A percentile compares a stretch with the other conserved stretches of the same genome.
Evolutionary conservation across 2,888 invertebrate species (phyloP).

Genomic region (Dascillus cervinus): DNA sequence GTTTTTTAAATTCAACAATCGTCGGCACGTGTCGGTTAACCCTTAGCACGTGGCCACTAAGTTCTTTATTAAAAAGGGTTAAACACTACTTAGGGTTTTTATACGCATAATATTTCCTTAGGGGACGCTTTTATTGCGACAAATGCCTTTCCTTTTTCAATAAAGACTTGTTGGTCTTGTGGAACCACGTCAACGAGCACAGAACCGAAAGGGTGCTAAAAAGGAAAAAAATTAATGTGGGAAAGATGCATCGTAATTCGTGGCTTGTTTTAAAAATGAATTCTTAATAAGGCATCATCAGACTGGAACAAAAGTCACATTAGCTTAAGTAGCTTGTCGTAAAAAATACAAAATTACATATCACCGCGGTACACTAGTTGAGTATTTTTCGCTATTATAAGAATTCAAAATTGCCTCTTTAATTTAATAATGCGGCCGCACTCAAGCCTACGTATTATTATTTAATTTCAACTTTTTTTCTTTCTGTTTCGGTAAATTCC

Average conservation of each 20-base stretch:
- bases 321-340: conserved; percentile 19
- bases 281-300: too few species aligned
- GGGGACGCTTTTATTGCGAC: conserved; percentile 29
- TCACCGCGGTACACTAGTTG: conserved; percentile 20
- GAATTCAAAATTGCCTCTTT: conserved; percentile 19
- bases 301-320: too few species aligned
- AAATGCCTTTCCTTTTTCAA: conserved; percentile 22
- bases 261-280: too few species aligned
- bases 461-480: conserved; percentile 21
- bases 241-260: too few species aligned
- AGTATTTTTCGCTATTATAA: conserved; percentile 22
- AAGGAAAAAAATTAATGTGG: too few species aligned
- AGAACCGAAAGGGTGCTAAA: too few species aligned
- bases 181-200: too few species aligned
- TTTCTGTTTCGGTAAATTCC: too few species aligned
- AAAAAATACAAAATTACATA: conserved; percentile 25
- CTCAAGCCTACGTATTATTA: conserved; percentile 19
- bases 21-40: conserved; percentile 33
- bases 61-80: conserved; percentile 42
- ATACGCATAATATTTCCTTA: conserved; percentile 34
- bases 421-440: conserved; percentile 22
- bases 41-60: conserved; percentile 33
- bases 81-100: conserved; percentile 35
- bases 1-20: conserved; percentile 37
- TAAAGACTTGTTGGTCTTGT: conserved; percentile 22